Evolutionary conservation across 2,113 vertebrate genomes (phyloP), one percentile per base, ranked within the genome.

Genomic region (Ia io): DNA sequence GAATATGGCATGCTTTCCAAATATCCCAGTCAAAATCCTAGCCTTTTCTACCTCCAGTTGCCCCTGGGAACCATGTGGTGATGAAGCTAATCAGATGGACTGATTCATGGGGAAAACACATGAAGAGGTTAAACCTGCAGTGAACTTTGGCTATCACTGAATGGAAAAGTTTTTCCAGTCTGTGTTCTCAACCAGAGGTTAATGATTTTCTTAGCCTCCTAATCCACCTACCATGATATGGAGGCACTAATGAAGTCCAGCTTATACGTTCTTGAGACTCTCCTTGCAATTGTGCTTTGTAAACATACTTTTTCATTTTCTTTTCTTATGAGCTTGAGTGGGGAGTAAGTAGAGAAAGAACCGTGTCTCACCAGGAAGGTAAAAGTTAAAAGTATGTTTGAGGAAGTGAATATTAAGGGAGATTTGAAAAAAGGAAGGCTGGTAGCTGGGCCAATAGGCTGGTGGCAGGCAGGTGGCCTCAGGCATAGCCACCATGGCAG

Each of bases 141-240:
- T 76, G 40, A 78, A 78, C 18, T 56, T 65, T 51, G 89, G 78
- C 59, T 84, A 30, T 61, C 49, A 79, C 22, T 42, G 4, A 59
- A 51, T 67, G 56, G 77, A 88, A 78, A 67, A 7, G 5, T 44
- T 67, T 84, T 89, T 89, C 90, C 51, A 71, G 17, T 35, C 25
- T 88, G 5, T 91, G 47, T 70, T 90, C 67, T 84, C 61, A 84
- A n/a, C 16, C 37, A 87, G 77, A 42, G 56, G 47, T 92, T 74
- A 90, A 94, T 79, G 77, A 80, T 85, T 93, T 79, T 74, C 73
- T 85, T 93, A 67, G 69, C 16, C 44, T 47, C 63, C 35, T 67
- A 90, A 82, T 61, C 53, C 22, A 28, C n/a, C 92, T 3, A 9
- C n/a, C 9, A 30, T 5, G 12, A 59, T 13, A n/a, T 63, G 61